Evolutionary conservation across 2,113 vertebrate genomes (phyloP), one percentile per base, ranked within the genome.

Genomic region (Nyctibius bracteatus): DNA sequence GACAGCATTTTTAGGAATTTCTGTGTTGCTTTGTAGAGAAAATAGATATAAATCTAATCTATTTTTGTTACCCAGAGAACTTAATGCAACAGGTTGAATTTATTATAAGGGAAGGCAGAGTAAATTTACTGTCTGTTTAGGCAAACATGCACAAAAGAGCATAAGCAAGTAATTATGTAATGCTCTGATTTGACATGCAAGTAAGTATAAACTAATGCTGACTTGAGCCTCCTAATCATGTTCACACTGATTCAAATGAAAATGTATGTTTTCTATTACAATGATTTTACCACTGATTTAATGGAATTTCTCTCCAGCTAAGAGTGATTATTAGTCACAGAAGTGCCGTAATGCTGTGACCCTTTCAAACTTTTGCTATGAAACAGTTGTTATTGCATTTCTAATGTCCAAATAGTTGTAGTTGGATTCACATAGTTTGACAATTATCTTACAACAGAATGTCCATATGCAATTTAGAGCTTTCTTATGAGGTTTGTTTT

Each of bases 231-330:
- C 83, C 88, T 93, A 96, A 96, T 94, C 96, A 94, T 96, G 96
- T 97, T 96, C 95, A 94, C 92, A 96, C 96, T 94, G 94, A 94
- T 92, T 95, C 94, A 95, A 95, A 96, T 87, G 86, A 96, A 96
- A 97, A 93, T 92, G 81, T 74, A 65, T 96, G 92, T 88, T 96
- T 96, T 95, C 88, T 96, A 96, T 97, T 97, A 96, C 71, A 61
- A 63, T 81, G 81, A 92, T 94, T 97, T 96, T 96, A 92, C 94
- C 87, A 96, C 95, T 91, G 91, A 95, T 95, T 91, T 94, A 97
- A 86, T 94, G 94, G 94, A 94, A 95, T 97, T 91, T 94, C 92
- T 96, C 89, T 97, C 92, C 89, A 94, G 91, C 94, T 94, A 97
- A 58, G 86, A 95, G 86, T 92, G 93, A 94, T 97, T 96, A 96